A percentile compares a stretch with the other conserved stretches of the same genome.
phyloP scores from a whole-genome alignment of 2,797 vertebrate genomes.

The Spinibarbus caldwelli region DNA sequence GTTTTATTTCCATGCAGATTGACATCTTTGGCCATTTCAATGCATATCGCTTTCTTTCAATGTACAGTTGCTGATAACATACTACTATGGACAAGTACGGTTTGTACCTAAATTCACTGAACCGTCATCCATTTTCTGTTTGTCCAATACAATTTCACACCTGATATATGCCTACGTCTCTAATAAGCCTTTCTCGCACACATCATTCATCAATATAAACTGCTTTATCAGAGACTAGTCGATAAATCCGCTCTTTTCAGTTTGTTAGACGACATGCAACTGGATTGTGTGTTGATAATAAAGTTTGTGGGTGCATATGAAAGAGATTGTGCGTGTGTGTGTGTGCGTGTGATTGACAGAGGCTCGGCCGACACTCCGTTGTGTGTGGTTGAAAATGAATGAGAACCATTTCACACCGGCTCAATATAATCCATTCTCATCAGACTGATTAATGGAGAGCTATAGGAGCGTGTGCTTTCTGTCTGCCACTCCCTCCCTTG shows the following conservation, averaged over 20 bases:
- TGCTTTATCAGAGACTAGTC: constrained; percentile 14
- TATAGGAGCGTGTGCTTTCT: constrained; percentile 33
- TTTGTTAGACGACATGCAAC: neutral
- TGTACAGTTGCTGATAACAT: constrained; percentile 22
- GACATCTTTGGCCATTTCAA: neutral
- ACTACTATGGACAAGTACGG: neutral
- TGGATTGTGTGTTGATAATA: constrained; percentile 18
- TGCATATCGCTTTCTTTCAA: neutral
- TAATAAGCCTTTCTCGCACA: constrained; percentile 34
- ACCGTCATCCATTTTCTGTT: constrained; percentile 45
- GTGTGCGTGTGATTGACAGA: constrained; percentile 44
- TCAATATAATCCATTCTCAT: constrained; percentile 64
- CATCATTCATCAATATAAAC: constrained; percentile 43
- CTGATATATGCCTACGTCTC: constrained; percentile 36
- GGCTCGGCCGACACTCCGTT: constrained; percentile 33
- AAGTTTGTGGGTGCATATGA: constrained; percentile 25
- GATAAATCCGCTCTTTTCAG: constrained; percentile 40
- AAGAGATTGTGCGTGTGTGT: too few relatives aligned
- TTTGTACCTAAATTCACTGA: constrained; percentile 40
- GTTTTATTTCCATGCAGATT: neutral
- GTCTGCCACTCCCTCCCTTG: constrained; percentile 15
- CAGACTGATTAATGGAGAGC: constrained; percentile 63
- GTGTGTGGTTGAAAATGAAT: constrained; percentile 62
- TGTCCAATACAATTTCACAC: constrained; percentile 37
- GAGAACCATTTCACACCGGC: constrained; percentile 66